Conservation (phyloP, 2,797 vertebrate species). For the Zenarchopterus dispar region DNA sequence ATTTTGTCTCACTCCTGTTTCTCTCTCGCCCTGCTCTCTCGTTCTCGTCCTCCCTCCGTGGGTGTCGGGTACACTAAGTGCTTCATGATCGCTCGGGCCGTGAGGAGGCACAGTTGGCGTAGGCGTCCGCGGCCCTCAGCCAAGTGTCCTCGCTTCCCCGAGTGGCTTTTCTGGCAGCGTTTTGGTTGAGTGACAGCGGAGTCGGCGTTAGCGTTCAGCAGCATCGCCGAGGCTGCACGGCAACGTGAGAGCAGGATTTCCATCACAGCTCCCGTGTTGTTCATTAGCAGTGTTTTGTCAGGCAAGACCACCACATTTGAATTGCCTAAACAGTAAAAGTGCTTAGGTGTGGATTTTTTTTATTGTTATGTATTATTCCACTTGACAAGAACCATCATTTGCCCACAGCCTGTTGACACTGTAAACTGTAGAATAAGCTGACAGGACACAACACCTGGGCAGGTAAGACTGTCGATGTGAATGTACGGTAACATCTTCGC, state of each 20-base stretch:
- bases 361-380: constrained; percentile 1
- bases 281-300: constrained; percentile 19
- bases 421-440: not conserved
- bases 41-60: constrained; percentile 61
- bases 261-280: constrained; percentile 33
- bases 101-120: constrained; percentile 60
- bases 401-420: not conserved
- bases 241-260: constrained; percentile 34
- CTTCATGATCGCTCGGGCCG: constrained; percentile 60
- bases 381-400: not conserved
- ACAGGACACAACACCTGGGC: too few relatives aligned
- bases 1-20: constrained; percentile 31
- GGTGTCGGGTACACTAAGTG: constrained; percentile 71
- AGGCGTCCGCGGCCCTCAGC: constrained; percentile 67
- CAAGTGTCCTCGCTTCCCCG: constrained; percentile 60
- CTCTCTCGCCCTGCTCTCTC: constrained; percentile 39
- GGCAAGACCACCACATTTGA: constrained; percentile 6
- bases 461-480: too few relatives aligned
- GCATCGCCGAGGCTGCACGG: constrained; percentile 22
- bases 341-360: not conserved
- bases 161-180: constrained; percentile 52
- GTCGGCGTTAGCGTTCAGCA: constrained; percentile 23
- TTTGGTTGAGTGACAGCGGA: constrained; percentile 39
- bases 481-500: too few relatives aligned
- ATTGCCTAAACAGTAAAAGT: not conserved